A percentile compares a stretch with the other conserved stretches of the same genome.
Conservation (phyloP, 2,888 invertebrate species). For the Abrostola tripartita region DNA sequence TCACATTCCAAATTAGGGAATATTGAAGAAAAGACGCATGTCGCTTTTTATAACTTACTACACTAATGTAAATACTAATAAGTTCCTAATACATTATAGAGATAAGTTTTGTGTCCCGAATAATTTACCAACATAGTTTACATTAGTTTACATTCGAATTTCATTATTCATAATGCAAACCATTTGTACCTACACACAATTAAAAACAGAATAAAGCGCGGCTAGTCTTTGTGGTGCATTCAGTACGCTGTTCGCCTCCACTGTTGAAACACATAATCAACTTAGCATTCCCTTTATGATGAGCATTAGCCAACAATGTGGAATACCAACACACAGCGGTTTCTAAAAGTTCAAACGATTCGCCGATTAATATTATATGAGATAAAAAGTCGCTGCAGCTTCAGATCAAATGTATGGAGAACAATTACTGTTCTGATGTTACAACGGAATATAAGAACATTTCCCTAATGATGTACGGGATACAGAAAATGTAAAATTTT, state of each 20-base stretch:
- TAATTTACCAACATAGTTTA: no score
- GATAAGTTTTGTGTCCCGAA: background rate
- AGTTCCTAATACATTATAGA: background rate
- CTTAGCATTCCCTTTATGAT: constrained; percentile 31
- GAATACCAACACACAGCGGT: constrained; percentile 62
- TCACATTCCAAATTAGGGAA: no score
- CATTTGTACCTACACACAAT: no score
- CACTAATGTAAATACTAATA: background rate
- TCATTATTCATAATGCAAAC: no score
- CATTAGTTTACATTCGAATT: no score
- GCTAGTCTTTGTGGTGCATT: background rate
- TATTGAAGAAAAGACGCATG: no score
- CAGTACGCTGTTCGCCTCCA: constrained; percentile 16
- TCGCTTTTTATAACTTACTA: no score
- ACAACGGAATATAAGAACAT: constrained; percentile 24
- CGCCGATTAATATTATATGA: no score
- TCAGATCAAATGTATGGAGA: constrained; percentile 26
- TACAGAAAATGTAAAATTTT: no score
- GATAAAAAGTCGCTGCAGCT: background rate
- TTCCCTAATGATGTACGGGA: constrained; percentile 10
- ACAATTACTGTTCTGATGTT: constrained; percentile 18
- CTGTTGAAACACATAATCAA: constrained; percentile 33
- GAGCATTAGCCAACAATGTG: constrained; percentile 59
- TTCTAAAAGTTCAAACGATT: constrained; percentile 60
- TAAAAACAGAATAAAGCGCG: no score